Conservation (phyloP, 1,140 invertebrate genomes). For the Drosophila bifasciata region DNA sequence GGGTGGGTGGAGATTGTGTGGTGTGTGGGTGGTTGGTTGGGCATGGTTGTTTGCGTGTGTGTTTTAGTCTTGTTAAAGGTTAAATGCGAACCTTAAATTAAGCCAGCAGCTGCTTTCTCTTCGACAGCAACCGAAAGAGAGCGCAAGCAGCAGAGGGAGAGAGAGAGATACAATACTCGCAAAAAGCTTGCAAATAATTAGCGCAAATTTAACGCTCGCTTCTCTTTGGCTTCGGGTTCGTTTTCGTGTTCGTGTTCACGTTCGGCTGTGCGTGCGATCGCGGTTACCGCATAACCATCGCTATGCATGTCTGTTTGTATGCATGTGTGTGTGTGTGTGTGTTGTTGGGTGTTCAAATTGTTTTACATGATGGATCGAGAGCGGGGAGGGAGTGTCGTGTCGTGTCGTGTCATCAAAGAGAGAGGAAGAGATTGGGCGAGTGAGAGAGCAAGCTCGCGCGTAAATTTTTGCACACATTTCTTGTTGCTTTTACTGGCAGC, state of each 20-base stretch:
- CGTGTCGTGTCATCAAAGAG: conserved; percentile 4
- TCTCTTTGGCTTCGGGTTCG: conserved; percentile 18
- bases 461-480: conserved; percentile 34
- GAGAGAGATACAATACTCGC: background rate
- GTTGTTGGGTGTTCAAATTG: conserved; percentile 48
- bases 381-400: conserved; percentile 1
- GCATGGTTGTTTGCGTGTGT: conserved; percentile 3
- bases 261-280: conserved; percentile 71
- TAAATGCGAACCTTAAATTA: conserved; percentile 60
- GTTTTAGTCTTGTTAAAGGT: conserved; percentile 51
- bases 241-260: conserved; percentile 16
- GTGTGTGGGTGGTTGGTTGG: background rate
- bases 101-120: conserved; percentile 39
- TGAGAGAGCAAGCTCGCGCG: conserved; percentile 18
- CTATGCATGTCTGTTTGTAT: conserved; percentile 32
- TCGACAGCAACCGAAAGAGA: conserved; percentile 37
- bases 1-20: conserved; percentile 38
- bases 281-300: conserved; percentile 40
- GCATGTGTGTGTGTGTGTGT: conserved; percentile 58
- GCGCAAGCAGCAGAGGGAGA: background rate
- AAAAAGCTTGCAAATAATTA: conserved; percentile 77
- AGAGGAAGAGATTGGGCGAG: conserved; percentile 12
- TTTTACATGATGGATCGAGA: conserved; percentile 51
- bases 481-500: background rate
- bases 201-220: conserved; percentile 75